A percentile compares a stretch with the other conserved stretches of the same genome.
Evolutionary conservation across 2,113 vertebrate species (phyloP).

Genomic region (Megaptera novaeangliae): DNA sequence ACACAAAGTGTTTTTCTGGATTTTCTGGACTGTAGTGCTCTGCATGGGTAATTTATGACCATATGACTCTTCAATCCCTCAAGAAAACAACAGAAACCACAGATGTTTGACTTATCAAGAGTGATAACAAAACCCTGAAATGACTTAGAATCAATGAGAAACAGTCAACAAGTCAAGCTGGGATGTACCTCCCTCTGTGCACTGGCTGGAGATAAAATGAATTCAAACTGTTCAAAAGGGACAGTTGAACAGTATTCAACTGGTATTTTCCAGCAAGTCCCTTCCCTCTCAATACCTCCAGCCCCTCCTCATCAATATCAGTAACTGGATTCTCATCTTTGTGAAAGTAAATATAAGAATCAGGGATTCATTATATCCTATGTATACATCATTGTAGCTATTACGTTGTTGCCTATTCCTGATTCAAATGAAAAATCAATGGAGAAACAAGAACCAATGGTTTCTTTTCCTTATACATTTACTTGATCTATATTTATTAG

Average conservation of each 20-base stretch:
- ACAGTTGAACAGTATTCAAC: no score
- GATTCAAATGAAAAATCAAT: neutral
- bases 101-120: neutral
- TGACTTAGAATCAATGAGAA: constrained; percentile 16
- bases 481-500: neutral
- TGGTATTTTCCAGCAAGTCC: neutral
- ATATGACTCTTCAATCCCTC: neutral
- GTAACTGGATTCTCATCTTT: neutral
- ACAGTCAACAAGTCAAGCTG: neutral
- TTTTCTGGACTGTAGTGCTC: neutral
- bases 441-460: neutral
- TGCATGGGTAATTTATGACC: neutral
- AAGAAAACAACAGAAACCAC: constrained; percentile 10
- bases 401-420: neutral
- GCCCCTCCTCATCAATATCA: neutral
- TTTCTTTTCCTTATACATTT: neutral
- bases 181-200: neutral
- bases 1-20: neutral
- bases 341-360: neutral
- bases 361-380: neutral
- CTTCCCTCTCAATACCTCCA: neutral
- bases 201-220: neutral
- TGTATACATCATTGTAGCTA: neutral
- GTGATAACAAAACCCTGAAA: neutral
- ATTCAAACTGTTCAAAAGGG: neutral